These are phyloP conservation scores for Scolanthus callimorphus DNA, from an alignment of 92 coral and sea anemone species.

Conservation along the genomic window DNA sequence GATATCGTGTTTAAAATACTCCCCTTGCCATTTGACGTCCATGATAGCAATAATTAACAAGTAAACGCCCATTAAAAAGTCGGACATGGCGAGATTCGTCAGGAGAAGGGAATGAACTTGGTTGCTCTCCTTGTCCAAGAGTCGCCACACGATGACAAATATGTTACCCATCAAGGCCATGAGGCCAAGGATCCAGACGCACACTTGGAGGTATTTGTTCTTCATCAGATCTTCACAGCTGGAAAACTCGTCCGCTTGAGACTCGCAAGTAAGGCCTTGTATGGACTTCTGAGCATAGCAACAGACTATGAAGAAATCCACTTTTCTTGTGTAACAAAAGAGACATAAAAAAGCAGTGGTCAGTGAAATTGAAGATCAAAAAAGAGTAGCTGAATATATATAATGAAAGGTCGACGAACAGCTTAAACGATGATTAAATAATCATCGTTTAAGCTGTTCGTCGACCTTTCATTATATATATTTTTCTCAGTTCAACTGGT, in stretches of 20 bases:
- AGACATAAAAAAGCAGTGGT: no score
- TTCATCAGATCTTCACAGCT: constrained; percentile 78
- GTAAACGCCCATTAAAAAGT: constrained; percentile 65
- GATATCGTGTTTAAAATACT: constrained; percentile 62
- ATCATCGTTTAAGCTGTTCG: no score
- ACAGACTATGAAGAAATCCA: constrained; percentile 41
- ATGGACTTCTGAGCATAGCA: constrained; percentile 51
- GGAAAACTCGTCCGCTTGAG: constrained; percentile 53
- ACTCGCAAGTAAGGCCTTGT: constrained; percentile 26
- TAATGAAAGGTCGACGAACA: no score
- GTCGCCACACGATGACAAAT: constrained; percentile 45
- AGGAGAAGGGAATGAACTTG: constrained; percentile 41
- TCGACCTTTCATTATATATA: no score
- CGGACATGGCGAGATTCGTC: constrained; percentile 57
- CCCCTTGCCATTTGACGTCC: constrained; percentile 69
- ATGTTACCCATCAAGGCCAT: constrained; percentile 53
- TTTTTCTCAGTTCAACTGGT: no score
- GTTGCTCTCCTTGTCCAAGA: constrained; percentile 11
- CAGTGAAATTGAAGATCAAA: no score
- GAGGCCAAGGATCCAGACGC: constrained; percentile 59
- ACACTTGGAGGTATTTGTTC: constrained; percentile 41
- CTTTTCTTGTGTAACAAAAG: constrained; percentile 16
- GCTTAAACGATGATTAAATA: no score
- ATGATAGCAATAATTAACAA: constrained; percentile 46
- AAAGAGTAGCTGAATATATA: no score